Percentiles rank a stretch among this genome's conserved stretches.
Evolutionary conservation across 2,113 vertebrate species (phyloP).

Genomic region (Hydropotes inermis): DNA sequence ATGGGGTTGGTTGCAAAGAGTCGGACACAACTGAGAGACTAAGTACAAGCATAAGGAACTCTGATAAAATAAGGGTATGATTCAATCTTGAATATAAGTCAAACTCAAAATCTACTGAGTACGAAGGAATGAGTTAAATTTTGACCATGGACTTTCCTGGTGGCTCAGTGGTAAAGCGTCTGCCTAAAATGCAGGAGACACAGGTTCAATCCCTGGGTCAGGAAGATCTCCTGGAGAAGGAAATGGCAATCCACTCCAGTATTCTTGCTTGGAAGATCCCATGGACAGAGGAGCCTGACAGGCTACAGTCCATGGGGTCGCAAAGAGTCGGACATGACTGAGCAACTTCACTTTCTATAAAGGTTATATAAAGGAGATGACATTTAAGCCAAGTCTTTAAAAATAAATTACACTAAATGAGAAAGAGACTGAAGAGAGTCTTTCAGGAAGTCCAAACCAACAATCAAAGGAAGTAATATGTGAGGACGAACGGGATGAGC

Average conservation of each 20-base stretch:
- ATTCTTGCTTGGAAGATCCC: not conserved
- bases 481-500: not conserved
- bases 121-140: not conserved
- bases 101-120: not conserved
- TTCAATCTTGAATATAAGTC: not conserved
- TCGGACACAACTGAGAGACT: not conserved
- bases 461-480: not conserved
- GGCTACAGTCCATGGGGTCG: not conserved
- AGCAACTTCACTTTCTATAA: not conserved
- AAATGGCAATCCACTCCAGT: not conserved
- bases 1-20: not conserved
- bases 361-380: not conserved
- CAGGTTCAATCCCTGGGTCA: rapidly evolving
- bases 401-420: constrained; percentile 23
- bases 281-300: not conserved
- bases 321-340: rapidly evolving
- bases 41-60: not conserved
- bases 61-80: not conserved
- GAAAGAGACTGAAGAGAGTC: not conserved
- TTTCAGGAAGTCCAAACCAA: not conserved
- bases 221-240: not conserved
- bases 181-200: not conserved
- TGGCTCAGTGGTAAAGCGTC: not conserved
- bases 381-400: not conserved
- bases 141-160: not conserved